Evolutionary conservation across 2,113 vertebrate genomes (phyloP).

Genomic region (Solea solea): DNA sequence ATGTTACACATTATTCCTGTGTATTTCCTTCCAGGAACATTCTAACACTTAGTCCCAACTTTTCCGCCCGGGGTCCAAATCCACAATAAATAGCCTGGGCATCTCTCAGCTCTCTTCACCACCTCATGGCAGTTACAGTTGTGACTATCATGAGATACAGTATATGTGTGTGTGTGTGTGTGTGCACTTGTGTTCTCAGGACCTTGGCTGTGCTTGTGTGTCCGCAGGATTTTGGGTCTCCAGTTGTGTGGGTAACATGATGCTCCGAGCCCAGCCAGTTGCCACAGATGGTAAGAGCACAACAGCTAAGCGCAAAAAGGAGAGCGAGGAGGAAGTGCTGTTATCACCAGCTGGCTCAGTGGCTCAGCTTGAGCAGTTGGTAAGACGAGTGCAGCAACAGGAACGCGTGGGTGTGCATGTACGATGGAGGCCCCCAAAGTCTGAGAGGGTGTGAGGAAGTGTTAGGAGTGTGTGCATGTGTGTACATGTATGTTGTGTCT

Average conservation of each 20-base stretch:
- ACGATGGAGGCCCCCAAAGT: conserved; percentile 48
- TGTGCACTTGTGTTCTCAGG: conserved; percentile 15
- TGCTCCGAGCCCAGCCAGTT: conserved; percentile 58
- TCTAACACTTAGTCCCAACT: conserved; percentile 17
- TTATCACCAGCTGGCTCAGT: conserved; percentile 74
- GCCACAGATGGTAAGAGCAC: conserved; percentile 69
- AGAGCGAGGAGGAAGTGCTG: conserved; percentile 74
- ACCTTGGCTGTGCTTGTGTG: conserved; percentile 36
- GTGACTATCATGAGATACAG: conserved; percentile 1
- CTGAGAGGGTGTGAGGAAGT: conserved; percentile 44
- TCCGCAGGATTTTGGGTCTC: conserved; percentile 48
- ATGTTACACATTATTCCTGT: conserved; percentile 30
- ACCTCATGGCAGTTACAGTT: conserved; percentile 32
- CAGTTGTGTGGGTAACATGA: conserved; percentile 70
- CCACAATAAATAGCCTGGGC: conserved; percentile 23
- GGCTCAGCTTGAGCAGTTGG: conserved; percentile 56
- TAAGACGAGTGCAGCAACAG: conserved; percentile 63
- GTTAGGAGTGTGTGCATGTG: conserved; percentile 16
- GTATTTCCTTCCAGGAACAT: conserved; percentile 43
- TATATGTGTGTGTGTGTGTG: conserved; percentile 27
- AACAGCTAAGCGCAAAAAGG: conserved; percentile 55
- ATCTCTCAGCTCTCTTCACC: conserved; percentile 19
- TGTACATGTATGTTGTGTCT: conserved; percentile 15
- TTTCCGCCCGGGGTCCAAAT: conserved; percentile 24
- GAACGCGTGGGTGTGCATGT: conserved; percentile 70